Percentiles rank a stretch among this genome's conserved stretches.
Evolutionary conservation across 2,797 vertebrate genomes (phyloP).

Genomic region (Hippoglossus hippoglossus): DNA sequence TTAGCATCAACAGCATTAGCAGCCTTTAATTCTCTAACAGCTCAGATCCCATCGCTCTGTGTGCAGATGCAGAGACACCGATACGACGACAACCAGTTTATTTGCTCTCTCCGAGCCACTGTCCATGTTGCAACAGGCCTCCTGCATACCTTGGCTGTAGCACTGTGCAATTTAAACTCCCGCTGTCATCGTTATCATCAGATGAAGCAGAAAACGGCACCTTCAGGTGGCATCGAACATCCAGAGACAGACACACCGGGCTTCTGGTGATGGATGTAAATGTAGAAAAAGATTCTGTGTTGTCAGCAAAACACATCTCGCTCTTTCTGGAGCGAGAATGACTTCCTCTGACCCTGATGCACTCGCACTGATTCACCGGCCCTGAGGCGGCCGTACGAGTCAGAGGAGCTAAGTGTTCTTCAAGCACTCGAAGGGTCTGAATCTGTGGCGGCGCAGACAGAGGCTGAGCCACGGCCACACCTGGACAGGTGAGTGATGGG

Average conservation of each 20-base stretch:
- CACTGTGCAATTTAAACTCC: constrained; percentile 65
- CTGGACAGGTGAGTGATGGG: constrained; percentile 58
- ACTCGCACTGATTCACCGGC: constrained; percentile 38
- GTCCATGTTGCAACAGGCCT: constrained; percentile 62
- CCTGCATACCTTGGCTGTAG: constrained; percentile 59
- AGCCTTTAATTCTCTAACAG: neutral
- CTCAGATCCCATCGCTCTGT: constrained; percentile 29
- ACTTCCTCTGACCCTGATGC: constrained; percentile 21
- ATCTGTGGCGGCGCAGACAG: constrained; percentile 35
- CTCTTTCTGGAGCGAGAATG: neutral
- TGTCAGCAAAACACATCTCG: neutral
- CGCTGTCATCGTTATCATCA: constrained; percentile 62
- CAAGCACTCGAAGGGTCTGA: constrained; percentile 52
- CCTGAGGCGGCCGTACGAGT: constrained; percentile 28
- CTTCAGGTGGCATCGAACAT: constrained; percentile 20
- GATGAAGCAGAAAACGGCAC: constrained; percentile 45
- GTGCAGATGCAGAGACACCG: constrained; percentile 13
- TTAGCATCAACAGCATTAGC: neutral
- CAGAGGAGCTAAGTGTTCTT: constrained; percentile 50
- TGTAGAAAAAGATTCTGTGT: neutral
- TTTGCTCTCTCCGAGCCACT: constrained; percentile 48
- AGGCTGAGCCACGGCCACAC: constrained; percentile 47
- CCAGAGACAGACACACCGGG: constrained; percentile 1
- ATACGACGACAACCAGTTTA: constrained; percentile 45
- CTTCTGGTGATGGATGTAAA: neutral